Evolutionary conservation across 2,888 invertebrate species (phyloP).

Genomic region (Podotricha telesiphe): DNA sequence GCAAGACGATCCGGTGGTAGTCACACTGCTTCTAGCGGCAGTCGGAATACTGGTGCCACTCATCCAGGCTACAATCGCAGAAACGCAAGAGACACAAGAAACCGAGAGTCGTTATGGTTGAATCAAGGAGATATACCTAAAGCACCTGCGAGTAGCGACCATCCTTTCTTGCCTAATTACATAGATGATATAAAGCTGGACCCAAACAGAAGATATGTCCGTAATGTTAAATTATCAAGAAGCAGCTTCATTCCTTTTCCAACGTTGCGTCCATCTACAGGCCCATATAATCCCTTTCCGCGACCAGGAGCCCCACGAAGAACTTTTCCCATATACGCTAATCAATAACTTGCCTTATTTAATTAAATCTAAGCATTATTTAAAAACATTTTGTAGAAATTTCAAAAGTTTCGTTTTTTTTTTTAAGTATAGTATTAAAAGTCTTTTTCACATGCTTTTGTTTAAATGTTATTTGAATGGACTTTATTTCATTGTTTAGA

Average conservation of each 20-base stretch:
- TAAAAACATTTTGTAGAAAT: no score
- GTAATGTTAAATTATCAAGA: background rate
- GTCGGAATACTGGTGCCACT: conserved; percentile 54
- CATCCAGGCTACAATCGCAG: conserved; percentile 61
- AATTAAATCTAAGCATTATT: no score
- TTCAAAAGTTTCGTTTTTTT: no score
- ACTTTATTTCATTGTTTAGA: no score
- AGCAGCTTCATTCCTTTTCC: conserved; percentile 11
- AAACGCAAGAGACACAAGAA: conserved; percentile 49
- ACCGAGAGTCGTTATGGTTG: conserved; percentile 45
- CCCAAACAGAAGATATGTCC: conserved; percentile 35
- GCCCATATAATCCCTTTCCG: conserved; percentile 15
- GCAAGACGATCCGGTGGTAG: conserved; percentile 53
- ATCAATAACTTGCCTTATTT: background rate
- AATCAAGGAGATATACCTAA: conserved; percentile 44
- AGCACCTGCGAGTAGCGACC: conserved; percentile 43
- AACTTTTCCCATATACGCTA: background rate
- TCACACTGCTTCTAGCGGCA: conserved; percentile 48
- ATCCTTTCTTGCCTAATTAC: conserved; percentile 31
- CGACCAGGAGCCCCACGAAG: background rate
- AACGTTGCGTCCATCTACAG: conserved; percentile 7
- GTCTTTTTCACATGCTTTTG: no score
- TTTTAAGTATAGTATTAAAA: no score
- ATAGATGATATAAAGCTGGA: conserved; percentile 38
- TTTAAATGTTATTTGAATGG: no score